Conservation (phyloP, 2,797 vertebrate species). For the Calcarius lapponicus region DNA sequence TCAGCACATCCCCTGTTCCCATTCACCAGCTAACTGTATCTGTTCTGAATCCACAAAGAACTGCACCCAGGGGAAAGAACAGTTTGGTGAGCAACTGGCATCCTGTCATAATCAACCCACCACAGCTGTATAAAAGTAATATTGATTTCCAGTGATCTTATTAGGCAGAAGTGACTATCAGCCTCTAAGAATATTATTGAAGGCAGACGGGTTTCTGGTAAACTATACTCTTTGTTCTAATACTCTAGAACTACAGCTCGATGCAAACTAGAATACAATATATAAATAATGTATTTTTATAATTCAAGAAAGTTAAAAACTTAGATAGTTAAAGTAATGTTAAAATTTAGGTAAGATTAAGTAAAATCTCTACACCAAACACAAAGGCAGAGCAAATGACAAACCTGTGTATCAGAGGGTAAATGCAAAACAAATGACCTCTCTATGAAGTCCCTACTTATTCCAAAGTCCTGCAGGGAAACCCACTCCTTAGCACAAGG, state of each 20-base stretch:
- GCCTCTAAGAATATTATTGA: background rate
- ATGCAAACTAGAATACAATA: background rate
- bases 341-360: background rate
- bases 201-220: background rate
- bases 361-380: background rate
- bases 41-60: background rate
- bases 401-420: background rate
- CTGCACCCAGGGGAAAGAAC: background rate
- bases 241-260: background rate
- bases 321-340: background rate
- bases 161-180: background rate
- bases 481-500: fast-evolving
- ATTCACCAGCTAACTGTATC: background rate
- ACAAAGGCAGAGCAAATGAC: background rate
- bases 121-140: background rate
- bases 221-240: background rate
- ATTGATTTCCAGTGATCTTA: background rate
- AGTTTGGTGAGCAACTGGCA: background rate
- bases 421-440: background rate
- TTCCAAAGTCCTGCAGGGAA: background rate
- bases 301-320: background rate
- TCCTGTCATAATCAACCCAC: background rate
- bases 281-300: background rate
- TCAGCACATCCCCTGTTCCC: background rate
- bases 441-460: background rate